These are phyloP conservation scores for Actinernus sp. DNA, from an alignment of 92 coral and sea anemone genomes.

Conservation along the genomic window DNA sequence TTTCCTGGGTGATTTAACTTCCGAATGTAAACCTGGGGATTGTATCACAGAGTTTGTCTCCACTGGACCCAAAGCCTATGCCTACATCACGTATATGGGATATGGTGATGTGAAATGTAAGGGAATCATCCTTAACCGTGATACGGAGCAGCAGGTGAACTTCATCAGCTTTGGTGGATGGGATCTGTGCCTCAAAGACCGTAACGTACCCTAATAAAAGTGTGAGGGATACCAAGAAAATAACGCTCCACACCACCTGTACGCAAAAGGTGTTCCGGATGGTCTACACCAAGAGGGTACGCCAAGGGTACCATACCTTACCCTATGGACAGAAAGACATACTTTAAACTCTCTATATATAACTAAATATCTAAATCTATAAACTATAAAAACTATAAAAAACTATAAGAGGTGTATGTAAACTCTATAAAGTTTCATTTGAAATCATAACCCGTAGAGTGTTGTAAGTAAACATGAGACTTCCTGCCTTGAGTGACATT, in stretches of 20 bases:
- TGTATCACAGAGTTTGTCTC: slow-evolving; percentile 20
- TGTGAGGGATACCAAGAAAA: slow-evolving; percentile 1
- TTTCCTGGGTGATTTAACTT: slow-evolving; percentile 49
- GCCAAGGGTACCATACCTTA: background rate
- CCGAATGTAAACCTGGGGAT: slow-evolving; percentile 18
- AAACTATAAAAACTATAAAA: no score
- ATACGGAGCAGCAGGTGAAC: slow-evolving; percentile 11
- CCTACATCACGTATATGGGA: no score
- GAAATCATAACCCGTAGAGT: no score
- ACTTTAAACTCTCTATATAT: no score
- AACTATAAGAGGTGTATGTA: no score
- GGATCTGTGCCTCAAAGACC: no score
- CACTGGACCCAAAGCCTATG: slow-evolving; percentile 41
- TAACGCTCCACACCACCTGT: no score
- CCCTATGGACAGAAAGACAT: slow-evolving; percentile 6
- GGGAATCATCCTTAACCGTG: slow-evolving; percentile 38
- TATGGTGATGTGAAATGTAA: no score
- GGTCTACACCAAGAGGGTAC: slow-evolving; percentile 24
- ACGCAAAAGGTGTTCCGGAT: slow-evolving; percentile 1
- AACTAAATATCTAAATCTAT: no score
- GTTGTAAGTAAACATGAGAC: no score
- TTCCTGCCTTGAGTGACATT: slow-evolving; percentile 2
- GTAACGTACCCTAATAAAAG: background rate
- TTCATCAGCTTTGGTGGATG: no score
- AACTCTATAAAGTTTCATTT: no score